Base-by-base conservation (phyloP, 2,113 vertebrate species). In the Amphiprion ocellaris region DNA sequence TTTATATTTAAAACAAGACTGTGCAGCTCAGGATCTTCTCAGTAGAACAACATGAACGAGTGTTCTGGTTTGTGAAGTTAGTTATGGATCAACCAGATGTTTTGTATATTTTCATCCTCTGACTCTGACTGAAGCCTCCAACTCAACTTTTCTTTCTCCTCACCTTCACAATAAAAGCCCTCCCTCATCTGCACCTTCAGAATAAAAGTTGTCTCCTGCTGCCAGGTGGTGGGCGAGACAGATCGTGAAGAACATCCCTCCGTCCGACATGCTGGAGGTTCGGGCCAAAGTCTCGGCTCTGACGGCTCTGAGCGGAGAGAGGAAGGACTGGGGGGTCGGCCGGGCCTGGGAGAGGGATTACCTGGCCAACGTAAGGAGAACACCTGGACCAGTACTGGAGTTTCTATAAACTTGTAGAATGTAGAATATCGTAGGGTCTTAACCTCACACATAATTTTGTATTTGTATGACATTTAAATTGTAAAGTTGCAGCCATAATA, bases 221-320 rank as follows among this genome's bases (percentile, higher is more conserved):
- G 2, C n/a, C 87, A 99, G 97, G 93, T 99, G 97, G 97, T 92
- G 96, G 85, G 97, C 97, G 0, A 79, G 95, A 62, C 97, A 97
- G 94, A 92, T 98, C 7, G 86, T 99, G 26, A 97, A 97, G 92
- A 98, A 97, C 87, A 97, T 99, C 65, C 96, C 97, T 0, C 97
- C 97, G 0, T 98, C 97, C 0, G 95, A 97, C 78, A 96, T 96
- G 96, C 87, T 87, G 2, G 96, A 98, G 88, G 96, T 99, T 67
- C 94, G 95, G 49, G 96, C 96, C 79, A 99, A 99, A 71, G 96
- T 97, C 82, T 96, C 96, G 0, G 96, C 97, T 30, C 92, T 97
- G 89, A 92, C 71, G 0, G 91, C 80, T 0, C 92, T 99, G 90
- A 92, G 88, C 0, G 94, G 94, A 12, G 92, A 96, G 54, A 94